Evolutionary conservation across 2,888 invertebrate species (phyloP), one percentile per base, ranked within the genome.

Genomic region (Pemphredon lugubris): DNA sequence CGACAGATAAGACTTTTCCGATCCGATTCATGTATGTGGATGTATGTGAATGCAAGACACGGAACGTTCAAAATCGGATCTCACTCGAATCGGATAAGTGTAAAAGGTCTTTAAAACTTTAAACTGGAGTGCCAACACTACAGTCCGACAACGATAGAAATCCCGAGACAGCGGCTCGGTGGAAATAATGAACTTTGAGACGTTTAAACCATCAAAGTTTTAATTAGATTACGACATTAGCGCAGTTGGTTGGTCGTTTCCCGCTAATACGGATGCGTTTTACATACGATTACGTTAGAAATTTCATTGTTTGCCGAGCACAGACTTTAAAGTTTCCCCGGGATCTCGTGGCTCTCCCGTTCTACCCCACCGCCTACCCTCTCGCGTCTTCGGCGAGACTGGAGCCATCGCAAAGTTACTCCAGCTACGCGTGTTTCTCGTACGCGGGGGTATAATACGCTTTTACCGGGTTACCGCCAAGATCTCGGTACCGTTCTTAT

Each of bases 271-370:
- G 45, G 23, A 21, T 18, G 21, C 44, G 54, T 16, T 16, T 23
- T 6, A 34, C 54, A 32, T 70, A 60, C 11, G 23, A 23, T 6
- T 11, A 7, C 39, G 30, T 26, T 39, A 16, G 9, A 11, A 63
- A 61, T 63, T 71, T 63, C 50, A 71, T 63, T 71, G 61, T 71
- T 58, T 54, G 53, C 53, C 48, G 63, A 71, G 53, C 51, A 63
- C 37, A 39, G 34, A 6, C 21, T n/a, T 21, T 2, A 14, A 58
- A 71, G 58, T 58, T 53, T 32, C 58, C 5, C n/a, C 45, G 44
- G 53, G 44, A 71, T 63, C 45, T 63, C 63, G 51, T n/a, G n/a
- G n/a, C n/a, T n/a, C n/a, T n/a, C n/a, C n/a, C n/a, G n/a, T n/a
- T n/a, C n/a, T n/a, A n/a, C n/a, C n/a, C n/a, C 21, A 50, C 13